Conservation (phyloP, 1,140 invertebrate species). For the Anastrepha ludens region DNA sequence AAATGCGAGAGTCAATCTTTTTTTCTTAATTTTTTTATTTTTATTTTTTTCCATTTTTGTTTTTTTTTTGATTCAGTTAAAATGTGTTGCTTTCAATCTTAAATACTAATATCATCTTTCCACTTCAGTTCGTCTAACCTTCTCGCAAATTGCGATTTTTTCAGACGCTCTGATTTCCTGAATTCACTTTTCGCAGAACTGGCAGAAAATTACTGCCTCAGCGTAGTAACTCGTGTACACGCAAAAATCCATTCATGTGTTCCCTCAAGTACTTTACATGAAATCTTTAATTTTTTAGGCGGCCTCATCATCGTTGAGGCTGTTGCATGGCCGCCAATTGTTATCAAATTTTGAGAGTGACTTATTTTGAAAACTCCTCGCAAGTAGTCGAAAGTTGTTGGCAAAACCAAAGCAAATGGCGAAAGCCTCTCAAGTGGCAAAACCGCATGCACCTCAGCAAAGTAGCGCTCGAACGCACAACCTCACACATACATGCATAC, state of each 20-base stretch:
- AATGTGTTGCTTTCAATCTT: too few relatives aligned
- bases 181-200: too few relatives aligned
- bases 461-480: not conserved
- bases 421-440: conserved; percentile 24
- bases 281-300: conserved; percentile 9
- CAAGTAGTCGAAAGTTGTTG: not conserved
- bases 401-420: not conserved
- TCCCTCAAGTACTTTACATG: not conserved
- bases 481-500: not conserved
- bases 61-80: too few relatives aligned
- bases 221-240: too few relatives aligned
- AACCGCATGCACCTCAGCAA: conserved; percentile 30
- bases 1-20: too few relatives aligned
- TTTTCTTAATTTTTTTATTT: too few relatives aligned
- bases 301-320: not conserved
- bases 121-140: too few relatives aligned
- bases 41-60: too few relatives aligned
- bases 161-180: too few relatives aligned
- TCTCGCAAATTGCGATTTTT: too few relatives aligned
- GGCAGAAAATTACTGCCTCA: too few relatives aligned
- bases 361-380: conserved; percentile 35
- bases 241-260: not conserved
- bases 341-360: not conserved
- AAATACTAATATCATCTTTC: too few relatives aligned
- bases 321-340: not conserved